Conservation (phyloP, 2,113 vertebrate species). For the Rhombomys opimus region DNA sequence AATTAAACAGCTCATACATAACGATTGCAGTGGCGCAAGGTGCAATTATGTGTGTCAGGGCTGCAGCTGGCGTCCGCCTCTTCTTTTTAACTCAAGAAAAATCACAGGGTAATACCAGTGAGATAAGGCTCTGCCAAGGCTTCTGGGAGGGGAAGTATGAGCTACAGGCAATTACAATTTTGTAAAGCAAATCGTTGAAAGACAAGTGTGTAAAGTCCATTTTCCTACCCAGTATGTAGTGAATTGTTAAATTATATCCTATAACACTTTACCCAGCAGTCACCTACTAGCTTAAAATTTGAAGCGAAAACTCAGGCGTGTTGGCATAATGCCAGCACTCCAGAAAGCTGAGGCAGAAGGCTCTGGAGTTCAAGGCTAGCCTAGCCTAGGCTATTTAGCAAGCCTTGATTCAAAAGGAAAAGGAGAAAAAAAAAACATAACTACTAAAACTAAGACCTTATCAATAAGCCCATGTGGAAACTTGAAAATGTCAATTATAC, state of each 20-base stretch:
- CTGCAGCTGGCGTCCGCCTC: slow-evolving; percentile 5
- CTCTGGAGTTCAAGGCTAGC: neutral
- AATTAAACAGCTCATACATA: slow-evolving; percentile 4
- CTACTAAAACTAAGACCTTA: neutral
- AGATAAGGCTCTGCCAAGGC: neutral
- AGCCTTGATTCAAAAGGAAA: neutral
- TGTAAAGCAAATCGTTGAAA: too few relatives aligned
- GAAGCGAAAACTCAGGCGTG: neutral
- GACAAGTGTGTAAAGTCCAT: neutral
- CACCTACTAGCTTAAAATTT: neutral
- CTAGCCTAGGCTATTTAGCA: neutral
- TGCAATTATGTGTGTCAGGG: neutral
- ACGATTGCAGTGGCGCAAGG: neutral
- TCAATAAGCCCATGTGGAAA: neutral
- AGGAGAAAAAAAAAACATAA: neutral
- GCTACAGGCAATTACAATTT: neutral
- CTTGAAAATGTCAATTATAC: neutral
- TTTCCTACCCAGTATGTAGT: neutral
- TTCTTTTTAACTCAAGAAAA: slow-evolving; percentile 36
- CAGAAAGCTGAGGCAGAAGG: neutral
- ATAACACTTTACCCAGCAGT: slow-evolving; percentile 3
- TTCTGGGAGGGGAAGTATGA: neutral
- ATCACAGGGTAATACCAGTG: neutral
- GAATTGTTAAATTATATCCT: neutral
- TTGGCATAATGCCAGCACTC: neutral